These are phyloP conservation scores for Hemiscyllium ocellatum DNA, from an alignment of 2,113 vertebrate species.

Conservation along the genomic window DNA sequence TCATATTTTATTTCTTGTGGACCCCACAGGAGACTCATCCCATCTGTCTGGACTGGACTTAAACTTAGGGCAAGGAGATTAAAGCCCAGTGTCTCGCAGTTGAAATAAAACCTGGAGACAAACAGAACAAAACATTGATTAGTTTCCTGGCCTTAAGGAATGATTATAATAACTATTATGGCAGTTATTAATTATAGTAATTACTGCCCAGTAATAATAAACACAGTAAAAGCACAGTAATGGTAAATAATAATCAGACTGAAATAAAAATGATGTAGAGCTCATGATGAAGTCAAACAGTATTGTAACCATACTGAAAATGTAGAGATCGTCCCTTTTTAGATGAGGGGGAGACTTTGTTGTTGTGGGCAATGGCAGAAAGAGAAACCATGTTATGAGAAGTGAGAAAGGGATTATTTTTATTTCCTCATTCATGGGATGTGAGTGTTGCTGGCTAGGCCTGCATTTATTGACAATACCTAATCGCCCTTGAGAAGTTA, in stretches of 20 bases:
- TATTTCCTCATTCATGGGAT: too few species aligned
- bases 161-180: slow-evolving; percentile 1
- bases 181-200: slow-evolving; percentile 34
- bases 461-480: too few species aligned
- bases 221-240: slow-evolving; percentile 13
- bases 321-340: background rate
- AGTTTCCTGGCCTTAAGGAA: background rate
- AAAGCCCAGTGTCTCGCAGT: background rate
- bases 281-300: background rate
- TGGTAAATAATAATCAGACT: slow-evolving; percentile 28
- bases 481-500: too few species aligned
- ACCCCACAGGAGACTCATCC: background rate
- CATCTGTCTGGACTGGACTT: background rate
- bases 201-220: slow-evolving; percentile 33
- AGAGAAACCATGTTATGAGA: background rate
- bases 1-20: background rate
- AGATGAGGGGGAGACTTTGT: background rate
- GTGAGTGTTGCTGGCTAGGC: too few species aligned
- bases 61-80: background rate
- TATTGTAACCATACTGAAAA: background rate
- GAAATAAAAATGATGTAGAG: slow-evolving; percentile 17
- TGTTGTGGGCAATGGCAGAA: background rate
- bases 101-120: background rate
- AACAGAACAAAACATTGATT: slow-evolving; percentile 8
- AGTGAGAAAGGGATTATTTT: background rate